Evolutionary conservation across 2,888 invertebrate species (phyloP), one percentile per base, ranked within the genome.

Genomic region (Lomographa bimaculata): DNA sequence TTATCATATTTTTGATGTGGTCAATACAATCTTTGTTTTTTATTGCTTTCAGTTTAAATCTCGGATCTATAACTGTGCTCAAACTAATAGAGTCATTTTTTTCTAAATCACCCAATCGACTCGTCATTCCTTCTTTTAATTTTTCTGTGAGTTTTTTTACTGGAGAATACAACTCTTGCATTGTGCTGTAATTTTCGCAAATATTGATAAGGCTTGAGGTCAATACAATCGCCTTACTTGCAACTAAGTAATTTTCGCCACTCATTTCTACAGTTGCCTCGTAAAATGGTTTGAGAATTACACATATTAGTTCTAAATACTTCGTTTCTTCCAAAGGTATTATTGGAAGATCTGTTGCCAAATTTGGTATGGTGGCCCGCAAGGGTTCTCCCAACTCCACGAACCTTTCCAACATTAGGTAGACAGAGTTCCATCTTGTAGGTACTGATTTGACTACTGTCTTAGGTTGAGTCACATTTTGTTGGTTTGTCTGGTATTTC

Each of bases 391-490:
- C 8, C 7, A 51, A 17, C 4, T 35, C 21, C n/a, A 25, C 8
- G 16, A 51, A 51, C 5, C 47, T 23, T 14, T 45, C 20, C 6
- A 51, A 21, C 45, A 51, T 51, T 3, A 40, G 20, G 25, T 27
- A 51, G 4, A 24, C 11, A 3, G 44, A 45, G 18, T 45, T 45
- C 44, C 39, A 45, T n/a, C 45, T 16, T 7, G 39, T 45, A 7
- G 45, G 39, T 2, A 40, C 39, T 4, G 32, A 35, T 3, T n/a
- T 23, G 3, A 39, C 17, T 1, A 40, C 1, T 3, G n/a, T 24
- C 9, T 8, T 8, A 1, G 28, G 10, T 24, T 25, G 38, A 5
- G 11, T 1, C 2, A 7, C 11, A 7, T 9, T 9, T 8, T 23
- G 25, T 6, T 6, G 3, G 4, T 33, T 19, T 8, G 29, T 21